These are phyloP conservation scores for Bugula neritina DNA, from an alignment of 2,888 invertebrate genomes.

Conservation along the genomic window DNA sequence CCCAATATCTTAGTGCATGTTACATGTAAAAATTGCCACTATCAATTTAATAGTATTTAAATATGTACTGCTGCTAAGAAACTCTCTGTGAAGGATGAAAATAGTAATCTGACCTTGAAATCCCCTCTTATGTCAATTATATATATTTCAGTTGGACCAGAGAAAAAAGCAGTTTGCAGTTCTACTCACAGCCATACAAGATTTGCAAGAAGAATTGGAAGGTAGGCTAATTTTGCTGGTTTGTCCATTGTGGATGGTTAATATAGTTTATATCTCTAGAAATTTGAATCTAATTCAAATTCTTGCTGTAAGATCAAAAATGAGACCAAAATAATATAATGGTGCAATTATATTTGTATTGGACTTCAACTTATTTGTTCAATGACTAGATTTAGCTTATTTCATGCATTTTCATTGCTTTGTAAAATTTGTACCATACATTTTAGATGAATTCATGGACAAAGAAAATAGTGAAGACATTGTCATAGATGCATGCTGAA, in stretches of 20 bases:
- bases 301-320: background rate
- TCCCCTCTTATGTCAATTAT: too few relatives aligned
- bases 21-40: too few relatives aligned
- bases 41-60: too few relatives aligned
- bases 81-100: too few relatives aligned
- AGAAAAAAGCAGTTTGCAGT: slow-evolving; percentile 26
- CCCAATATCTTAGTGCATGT: too few relatives aligned
- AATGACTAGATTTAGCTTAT: background rate
- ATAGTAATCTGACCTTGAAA: too few relatives aligned
- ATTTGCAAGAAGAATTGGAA: slow-evolving; percentile 20
- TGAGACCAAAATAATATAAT: background rate
- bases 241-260: too few relatives aligned
- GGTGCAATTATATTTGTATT: background rate
- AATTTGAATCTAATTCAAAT: background rate
- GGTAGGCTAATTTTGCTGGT: too few relatives aligned
- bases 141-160: slow-evolving; percentile 19
- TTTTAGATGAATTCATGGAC: slow-evolving; percentile 15
- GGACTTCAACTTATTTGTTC: background rate
- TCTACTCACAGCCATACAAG: slow-evolving; percentile 14
- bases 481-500: slow-evolving; percentile 18
- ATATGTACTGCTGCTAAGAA: too few relatives aligned
- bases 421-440: background rate
- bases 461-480: slow-evolving; percentile 9
- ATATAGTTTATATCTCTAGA: too few relatives aligned
- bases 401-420: background rate